A percentile compares a stretch with the other conserved stretches of the same genome.
These are phyloP conservation scores for Drosophila mojavensis DNA, from an alignment of 1,140 invertebrate species.

Conservation along the genomic window DNA sequence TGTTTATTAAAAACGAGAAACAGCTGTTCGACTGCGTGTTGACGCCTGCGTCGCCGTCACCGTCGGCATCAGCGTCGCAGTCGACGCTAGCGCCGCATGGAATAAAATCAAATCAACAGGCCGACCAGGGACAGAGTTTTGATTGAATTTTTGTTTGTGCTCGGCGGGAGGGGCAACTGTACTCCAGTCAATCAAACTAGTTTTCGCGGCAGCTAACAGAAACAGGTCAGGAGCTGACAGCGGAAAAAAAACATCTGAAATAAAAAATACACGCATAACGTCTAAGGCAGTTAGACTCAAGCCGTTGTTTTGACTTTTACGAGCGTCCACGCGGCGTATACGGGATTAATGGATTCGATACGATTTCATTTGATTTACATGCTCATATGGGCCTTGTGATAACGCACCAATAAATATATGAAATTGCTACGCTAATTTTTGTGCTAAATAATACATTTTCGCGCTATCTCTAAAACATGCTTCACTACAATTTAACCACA, in stretches of 20 bases:
- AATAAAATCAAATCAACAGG: slow-evolving; percentile 54
- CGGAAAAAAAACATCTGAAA: no score
- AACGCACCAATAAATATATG: slow-evolving; percentile 9
- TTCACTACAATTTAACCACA: slow-evolving; percentile 7
- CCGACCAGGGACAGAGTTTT: slow-evolving; percentile 17
- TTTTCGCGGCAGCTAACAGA: not conserved
- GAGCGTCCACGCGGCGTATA: slow-evolving; percentile 56
- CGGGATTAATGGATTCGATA: slow-evolving; percentile 66
- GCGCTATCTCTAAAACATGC: not conserved
- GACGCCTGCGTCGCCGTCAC: slow-evolving; percentile 30
- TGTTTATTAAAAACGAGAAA: slow-evolving; percentile 75
- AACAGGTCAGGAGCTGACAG: slow-evolving; percentile 59
- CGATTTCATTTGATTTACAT: slow-evolving; percentile 79
- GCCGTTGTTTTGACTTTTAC: slow-evolving; percentile 47
- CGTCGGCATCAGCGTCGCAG: not conserved
- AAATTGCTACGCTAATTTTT: slow-evolving; percentile 62
- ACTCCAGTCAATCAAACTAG: no score
- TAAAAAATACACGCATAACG: slow-evolving; percentile 28
- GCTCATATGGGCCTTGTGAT: slow-evolving; percentile 60
- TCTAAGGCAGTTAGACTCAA: slow-evolving; percentile 29
- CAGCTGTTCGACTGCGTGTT: slow-evolving; percentile 60
- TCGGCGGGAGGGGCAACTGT: no score
- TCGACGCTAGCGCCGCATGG: slow-evolving; percentile 12
- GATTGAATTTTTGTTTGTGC: slow-evolving; percentile 19
- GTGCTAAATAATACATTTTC: slow-evolving; percentile 24